Base-by-base conservation (phyloP, 2,888 invertebrate genomes). In the Luperina nickerlii region DNA sequence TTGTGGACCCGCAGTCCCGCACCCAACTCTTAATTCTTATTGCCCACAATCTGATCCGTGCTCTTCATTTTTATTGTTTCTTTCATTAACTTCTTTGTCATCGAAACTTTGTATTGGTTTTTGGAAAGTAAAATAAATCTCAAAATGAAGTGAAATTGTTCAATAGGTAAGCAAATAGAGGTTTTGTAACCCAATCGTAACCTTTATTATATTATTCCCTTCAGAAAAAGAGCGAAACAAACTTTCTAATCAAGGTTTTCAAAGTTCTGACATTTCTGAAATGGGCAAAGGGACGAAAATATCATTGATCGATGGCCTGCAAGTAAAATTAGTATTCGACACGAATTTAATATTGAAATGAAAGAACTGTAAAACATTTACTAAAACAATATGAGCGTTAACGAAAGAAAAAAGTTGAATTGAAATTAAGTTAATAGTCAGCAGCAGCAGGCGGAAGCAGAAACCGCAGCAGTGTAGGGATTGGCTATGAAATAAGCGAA, bases 371-470 rank as follows among this genome's bases (percentile, higher is more conserved):
- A 84, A 90, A 92, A 90, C 88, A 90, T 91, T 91, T 86, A 88
- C 84, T 91, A 86, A 89, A 92, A 92, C 92, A 94, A 93, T 93
- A 90, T 88, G 89, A 87, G 86, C 90, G 91, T 91, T 94, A 93
- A 94, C 91, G 93, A 94, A 93, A 94, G 93, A 94, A 94, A 94
- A 94, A 93, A 90, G 92, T 92, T 90, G 92, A 91, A 92, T 92
- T 92, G 90, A 92, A 95, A 95, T 94, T 95, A 95, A 95, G 94
- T 94, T 94, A 94, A 94, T 94, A 95, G 94, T 93, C 93, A 93
- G 93, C 91, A 92, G 92, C 92, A 92, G 92, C 90, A 91, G 92
- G 90, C 91, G 92, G 90, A 90, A 91, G 91, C 89, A 90, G 91
- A 92, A 93, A 94, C 94, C 94, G 92, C 94, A 92, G 90, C 90